Evolutionary conservation across 2,113 vertebrate species (phyloP).

Genomic region (Monarcha castaneiventris): DNA sequence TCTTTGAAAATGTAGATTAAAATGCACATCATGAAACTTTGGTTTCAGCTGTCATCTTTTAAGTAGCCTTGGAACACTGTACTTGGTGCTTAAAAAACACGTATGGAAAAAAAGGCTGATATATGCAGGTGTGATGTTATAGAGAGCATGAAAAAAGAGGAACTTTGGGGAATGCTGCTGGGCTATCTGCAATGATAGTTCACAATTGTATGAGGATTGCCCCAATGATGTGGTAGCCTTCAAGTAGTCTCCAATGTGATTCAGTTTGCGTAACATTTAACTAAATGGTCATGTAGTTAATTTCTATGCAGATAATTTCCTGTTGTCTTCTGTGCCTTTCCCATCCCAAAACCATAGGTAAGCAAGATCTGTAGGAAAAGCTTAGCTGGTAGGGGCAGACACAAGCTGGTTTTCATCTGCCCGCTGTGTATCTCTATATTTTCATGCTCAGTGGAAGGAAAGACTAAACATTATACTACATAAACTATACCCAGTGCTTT

Average conservation of each 20-base stretch:
- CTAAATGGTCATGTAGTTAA: not conserved
- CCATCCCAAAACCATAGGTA: not conserved
- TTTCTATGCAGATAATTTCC: not conserved
- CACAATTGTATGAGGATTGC: not conserved
- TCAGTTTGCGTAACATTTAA: not conserved
- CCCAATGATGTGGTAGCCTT: fast-evolving
- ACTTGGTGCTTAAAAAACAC: not conserved
- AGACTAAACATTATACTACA: not conserved
- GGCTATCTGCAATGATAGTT: not conserved
- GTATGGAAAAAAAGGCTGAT: not conserved
- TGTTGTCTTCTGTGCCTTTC: not conserved
- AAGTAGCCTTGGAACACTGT: not conserved
- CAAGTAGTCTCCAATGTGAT: not conserved
- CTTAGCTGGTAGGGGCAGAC: not conserved
- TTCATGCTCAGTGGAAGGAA: not conserved
- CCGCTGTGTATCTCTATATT: not conserved
- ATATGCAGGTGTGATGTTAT: not conserved
- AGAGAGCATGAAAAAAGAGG: not conserved
- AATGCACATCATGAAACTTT: not conserved
- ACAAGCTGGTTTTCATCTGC: not conserved
- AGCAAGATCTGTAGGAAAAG: not conserved
- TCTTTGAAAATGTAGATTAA: not conserved
- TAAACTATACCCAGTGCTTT: not conserved
- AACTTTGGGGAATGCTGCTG: not conserved
- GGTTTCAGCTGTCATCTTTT: not conserved